Percentiles rank a stretch among this genome's conserved stretches.
phyloP scores from a whole-genome alignment of 2,113 vertebrate species.

The Murina feae region DNA sequence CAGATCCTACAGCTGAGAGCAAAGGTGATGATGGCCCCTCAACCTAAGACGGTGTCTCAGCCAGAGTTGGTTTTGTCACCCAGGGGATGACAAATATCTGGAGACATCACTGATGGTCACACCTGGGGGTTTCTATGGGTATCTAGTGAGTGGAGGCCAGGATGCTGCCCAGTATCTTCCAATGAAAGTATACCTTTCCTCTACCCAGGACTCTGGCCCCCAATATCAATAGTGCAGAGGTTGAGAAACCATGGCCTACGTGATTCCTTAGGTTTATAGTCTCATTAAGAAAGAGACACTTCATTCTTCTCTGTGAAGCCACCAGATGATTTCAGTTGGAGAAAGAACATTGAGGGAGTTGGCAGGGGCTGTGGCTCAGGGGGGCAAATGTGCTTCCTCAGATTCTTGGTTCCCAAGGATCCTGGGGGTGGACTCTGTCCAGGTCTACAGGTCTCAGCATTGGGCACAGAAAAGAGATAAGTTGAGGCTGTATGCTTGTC shows the following conservation, averaged over 20 bases:
- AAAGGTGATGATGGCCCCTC: neutral
- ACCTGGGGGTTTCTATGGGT: neutral
- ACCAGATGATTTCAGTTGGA: neutral
- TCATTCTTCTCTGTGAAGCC: neutral
- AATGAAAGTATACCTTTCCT: accelerated
- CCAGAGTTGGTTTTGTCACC: neutral
- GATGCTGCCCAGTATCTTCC: neutral
- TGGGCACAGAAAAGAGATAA: neutral
- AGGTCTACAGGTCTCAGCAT: neutral
- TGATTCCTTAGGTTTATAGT: neutral
- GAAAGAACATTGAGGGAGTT: neutral
- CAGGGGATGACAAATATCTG: neutral
- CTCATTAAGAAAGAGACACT: neutral
- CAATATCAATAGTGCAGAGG: neutral
- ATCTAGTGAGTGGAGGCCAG: neutral
- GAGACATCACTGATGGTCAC: neutral
- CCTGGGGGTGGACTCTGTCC: neutral
- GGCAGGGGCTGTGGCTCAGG: neutral
- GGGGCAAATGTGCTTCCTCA: neutral
- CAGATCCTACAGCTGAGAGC: neutral
- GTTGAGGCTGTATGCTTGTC: neutral
- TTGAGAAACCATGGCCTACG: neutral
- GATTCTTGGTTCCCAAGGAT: neutral
- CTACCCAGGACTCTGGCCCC: neutral
- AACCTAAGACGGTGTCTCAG: neutral